A percentile compares a stretch with the other conserved stretches of the same genome.
phyloP scores from a whole-genome alignment of 2,113 vertebrate species.

The Romanogobio albipinnatus region DNA sequence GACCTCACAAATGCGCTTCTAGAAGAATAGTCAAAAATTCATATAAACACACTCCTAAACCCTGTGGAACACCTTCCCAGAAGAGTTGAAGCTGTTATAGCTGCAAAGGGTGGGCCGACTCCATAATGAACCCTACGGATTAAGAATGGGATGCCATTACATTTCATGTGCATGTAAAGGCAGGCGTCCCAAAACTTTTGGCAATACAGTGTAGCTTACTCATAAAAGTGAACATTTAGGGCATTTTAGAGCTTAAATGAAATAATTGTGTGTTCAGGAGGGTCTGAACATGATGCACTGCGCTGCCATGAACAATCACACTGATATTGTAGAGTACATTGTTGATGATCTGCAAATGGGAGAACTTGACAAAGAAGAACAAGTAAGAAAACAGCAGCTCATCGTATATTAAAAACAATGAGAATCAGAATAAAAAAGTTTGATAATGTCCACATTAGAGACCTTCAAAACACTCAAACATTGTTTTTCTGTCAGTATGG shows the following conservation, averaged over 20 bases:
- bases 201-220: background rate
- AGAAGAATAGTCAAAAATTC: too few species aligned
- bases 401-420: background rate
- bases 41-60: too few species aligned
- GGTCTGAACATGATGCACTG: slow-evolving; percentile 88
- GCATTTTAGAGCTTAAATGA: background rate
- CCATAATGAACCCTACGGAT: too few species aligned
- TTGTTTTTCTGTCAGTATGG: slow-evolving; percentile 77
- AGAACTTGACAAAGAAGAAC: slow-evolving; percentile 83
- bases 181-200: too few species aligned
- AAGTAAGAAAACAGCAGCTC: slow-evolving; percentile 63
- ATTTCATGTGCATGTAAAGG: too few species aligned
- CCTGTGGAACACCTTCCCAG: too few species aligned
- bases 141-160: too few species aligned
- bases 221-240: background rate
- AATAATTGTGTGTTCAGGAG: slow-evolving; percentile 72
- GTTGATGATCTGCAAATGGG: slow-evolving; percentile 85
- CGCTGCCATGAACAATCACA: slow-evolving; percentile 85
- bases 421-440: background rate
- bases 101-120: too few species aligned
- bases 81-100: too few species aligned
- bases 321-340: slow-evolving; percentile 83
- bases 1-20: too few species aligned
- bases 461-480: background rate
- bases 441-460: background rate